phyloP scores from a whole-genome alignment of 2,888 invertebrate species.

The Rhagonycha fulva region DNA sequence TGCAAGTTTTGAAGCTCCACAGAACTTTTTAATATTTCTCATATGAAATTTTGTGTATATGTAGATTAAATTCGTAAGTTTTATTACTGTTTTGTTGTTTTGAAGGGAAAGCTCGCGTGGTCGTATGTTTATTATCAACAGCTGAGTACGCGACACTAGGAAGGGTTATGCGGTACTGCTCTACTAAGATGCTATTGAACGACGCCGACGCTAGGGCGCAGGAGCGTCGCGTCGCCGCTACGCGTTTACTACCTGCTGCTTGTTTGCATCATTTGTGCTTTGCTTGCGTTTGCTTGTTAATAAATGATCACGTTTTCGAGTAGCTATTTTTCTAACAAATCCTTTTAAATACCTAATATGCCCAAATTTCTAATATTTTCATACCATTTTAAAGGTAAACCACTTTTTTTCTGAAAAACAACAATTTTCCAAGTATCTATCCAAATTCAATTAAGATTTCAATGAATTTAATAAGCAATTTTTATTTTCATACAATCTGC shows the following conservation, averaged over 20 bases:
- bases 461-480: not conserved
- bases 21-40: slow-evolving; percentile 6
- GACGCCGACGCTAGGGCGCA: slow-evolving; percentile 53
- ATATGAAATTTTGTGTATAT: slow-evolving; percentile 17
- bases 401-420: not conserved
- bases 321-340: slow-evolving; percentile 32
- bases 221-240: slow-evolving; percentile 51
- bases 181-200: slow-evolving; percentile 52
- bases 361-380: slow-evolving; percentile 9
- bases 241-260: slow-evolving; percentile 53
- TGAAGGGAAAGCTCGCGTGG: slow-evolving; percentile 28
- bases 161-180: slow-evolving; percentile 55
- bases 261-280: slow-evolving; percentile 40
- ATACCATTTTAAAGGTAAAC: not conserved
- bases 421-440: not conserved
- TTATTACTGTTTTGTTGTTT: slow-evolving; percentile 19
- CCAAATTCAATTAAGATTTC: not conserved
- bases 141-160: slow-evolving; percentile 54
- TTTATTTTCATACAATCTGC: not conserved
- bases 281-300: slow-evolving; percentile 45
- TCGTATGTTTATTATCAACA: slow-evolving; percentile 37
- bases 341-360: slow-evolving; percentile 9
- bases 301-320: slow-evolving; percentile 47
- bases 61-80: slow-evolving; percentile 8
- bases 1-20: not conserved